A percentile compares a stretch with the other conserved stretches of the same genome.
These are phyloP conservation scores for Paralichthys olivaceus DNA, from an alignment of 2,113 vertebrate species.

Conservation along the genomic window DNA sequence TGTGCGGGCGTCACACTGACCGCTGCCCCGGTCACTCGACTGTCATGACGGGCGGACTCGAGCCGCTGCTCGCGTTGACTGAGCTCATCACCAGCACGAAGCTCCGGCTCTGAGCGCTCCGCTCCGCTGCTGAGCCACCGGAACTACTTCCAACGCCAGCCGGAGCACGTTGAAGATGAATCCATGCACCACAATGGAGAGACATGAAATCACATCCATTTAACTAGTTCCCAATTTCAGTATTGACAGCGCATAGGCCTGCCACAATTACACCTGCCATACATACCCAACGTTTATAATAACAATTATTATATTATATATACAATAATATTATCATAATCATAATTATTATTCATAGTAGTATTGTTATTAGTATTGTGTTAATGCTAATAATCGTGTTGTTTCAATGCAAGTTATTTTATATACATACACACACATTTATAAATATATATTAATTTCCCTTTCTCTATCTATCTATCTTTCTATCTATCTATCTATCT, in stretches of 20 bases:
- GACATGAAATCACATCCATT: slow-evolving; percentile 67
- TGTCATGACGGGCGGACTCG: slow-evolving; percentile 56
- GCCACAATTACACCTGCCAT: neutral
- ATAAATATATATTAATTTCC: no score
- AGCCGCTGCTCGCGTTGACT: slow-evolving; percentile 52
- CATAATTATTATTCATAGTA: no score
- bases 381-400: no score
- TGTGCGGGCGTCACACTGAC: slow-evolving; percentile 57
- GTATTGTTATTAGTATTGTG: no score
- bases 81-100: slow-evolving; percentile 14
- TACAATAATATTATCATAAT: no score
- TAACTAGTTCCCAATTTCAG: slow-evolving; percentile 70
- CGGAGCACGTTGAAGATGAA: slow-evolving; percentile 78
- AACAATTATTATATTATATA: slow-evolving; percentile 17
- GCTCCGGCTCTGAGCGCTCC: slow-evolving; percentile 67
- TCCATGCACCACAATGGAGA: slow-evolving; percentile 73
- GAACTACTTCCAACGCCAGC: slow-evolving; percentile 83
- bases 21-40: slow-evolving; percentile 67
- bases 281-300: neutral
- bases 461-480: no score
- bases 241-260: neutral
- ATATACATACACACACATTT: no score
- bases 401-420: no score
- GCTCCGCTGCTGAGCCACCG: slow-evolving; percentile 72
- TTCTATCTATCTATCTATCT: no score